Evolutionary conservation across 2,888 invertebrate genomes (phyloP), one percentile per base, ranked within the genome.

Genomic region (Apamea sordens): DNA sequence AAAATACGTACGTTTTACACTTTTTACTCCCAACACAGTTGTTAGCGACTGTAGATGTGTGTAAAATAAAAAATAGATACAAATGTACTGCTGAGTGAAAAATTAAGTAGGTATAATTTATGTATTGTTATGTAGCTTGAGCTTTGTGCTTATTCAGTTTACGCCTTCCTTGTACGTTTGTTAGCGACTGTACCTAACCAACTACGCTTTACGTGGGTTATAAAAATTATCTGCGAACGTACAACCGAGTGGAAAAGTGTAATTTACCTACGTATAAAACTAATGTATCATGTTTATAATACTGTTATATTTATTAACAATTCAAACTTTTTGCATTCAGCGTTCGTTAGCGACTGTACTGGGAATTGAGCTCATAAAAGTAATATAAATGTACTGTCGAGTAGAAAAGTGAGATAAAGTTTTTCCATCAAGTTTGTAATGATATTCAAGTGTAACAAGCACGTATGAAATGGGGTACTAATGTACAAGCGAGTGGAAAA

Each of bases 401-500:
- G 70, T 85, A 69, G 68, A 88, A 81, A 85, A 82, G 73, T 88
- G 69, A 65, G 67, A 73, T 85, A 65, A 53, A 63, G 18, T 72
- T 84, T 74, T 79, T 84, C 36, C 44, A 32, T 53, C 28, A 68
- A 53, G 44, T 63, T 63, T 44, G n/a, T 73, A 78, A 65, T 65
- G 56, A 86, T 73, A 87, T 84, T 70, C n/a, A 74, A 61, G n/a
- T 41, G 67, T 74, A 76, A 76, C 67, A 73, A 75, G 64, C 64
- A 71, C 70, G 47, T 73, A 71, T 85, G n/a, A 80, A 87, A 79
- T 84, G 44, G 41, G 47, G 69, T 80, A 71, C 47, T 72, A 76
- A 75, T 77, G 90, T 88, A 86, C 83, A 86, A 77, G 81, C 85
- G 67, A 83, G 80, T 83, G 82, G 82, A 86, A 82, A 88, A 84